Conservation (phyloP, 1,140 invertebrate genomes). For the Choristoneura fumiferana region DNA sequence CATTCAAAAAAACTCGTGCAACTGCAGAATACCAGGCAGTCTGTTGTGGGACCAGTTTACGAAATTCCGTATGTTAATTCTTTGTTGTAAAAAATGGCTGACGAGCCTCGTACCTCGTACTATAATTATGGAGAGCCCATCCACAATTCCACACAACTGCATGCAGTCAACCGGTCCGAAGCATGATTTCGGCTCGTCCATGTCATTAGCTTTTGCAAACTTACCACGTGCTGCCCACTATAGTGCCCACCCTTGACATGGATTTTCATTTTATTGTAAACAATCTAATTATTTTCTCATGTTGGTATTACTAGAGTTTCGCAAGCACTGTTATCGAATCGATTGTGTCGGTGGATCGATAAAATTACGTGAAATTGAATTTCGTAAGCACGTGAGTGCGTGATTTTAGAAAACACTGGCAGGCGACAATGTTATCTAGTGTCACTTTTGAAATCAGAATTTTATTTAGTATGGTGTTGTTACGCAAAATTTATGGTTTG, state of each 20-base stretch:
- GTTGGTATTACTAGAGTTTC: conserved; percentile 31
- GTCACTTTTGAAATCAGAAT: conserved; percentile 9
- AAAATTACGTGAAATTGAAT: conserved; percentile 40
- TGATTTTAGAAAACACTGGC: conserved; percentile 16
- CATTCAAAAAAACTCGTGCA: too few species aligned
- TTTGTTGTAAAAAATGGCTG: neutral
- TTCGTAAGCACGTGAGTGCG: conserved; percentile 35
- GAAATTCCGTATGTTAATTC: conserved; percentile 1
- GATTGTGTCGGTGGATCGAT: conserved; percentile 42
- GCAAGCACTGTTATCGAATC: conserved; percentile 41
- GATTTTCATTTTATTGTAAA: conserved; percentile 41
- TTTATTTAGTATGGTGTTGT: too few species aligned
- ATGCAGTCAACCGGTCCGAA: neutral
- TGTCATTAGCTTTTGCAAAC: conserved; percentile 6
- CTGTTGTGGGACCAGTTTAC: neutral
- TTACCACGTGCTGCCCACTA: conserved; percentile 23
- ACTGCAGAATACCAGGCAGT: too few species aligned
- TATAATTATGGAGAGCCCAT: conserved; percentile 11
- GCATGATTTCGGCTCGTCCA: neutral
- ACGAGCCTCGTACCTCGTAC: neutral
- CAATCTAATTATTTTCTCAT: conserved; percentile 28
- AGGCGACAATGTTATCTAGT: conserved; percentile 16
- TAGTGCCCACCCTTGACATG: conserved; percentile 51
- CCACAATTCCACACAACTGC: neutral
- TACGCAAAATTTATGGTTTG: too few species aligned